Conservation (phyloP, 2,113 vertebrate genomes). For the Sula dactylatra region DNA sequence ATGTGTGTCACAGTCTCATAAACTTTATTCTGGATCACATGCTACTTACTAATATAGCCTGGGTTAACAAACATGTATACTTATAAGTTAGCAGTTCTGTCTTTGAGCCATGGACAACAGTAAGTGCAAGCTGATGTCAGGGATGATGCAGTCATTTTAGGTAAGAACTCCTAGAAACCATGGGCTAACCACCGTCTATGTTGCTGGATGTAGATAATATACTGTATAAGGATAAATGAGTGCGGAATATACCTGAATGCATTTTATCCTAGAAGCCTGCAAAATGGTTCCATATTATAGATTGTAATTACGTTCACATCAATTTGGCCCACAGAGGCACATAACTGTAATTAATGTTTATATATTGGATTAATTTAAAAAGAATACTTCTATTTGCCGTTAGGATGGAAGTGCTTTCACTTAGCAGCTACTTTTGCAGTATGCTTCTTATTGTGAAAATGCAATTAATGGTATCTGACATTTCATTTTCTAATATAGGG, state of each 20-base stretch:
- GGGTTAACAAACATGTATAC: neutral
- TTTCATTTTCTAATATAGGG: conserved; percentile 69
- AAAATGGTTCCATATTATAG: neutral
- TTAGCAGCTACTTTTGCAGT: conserved; percentile 42
- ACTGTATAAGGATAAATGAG: neutral
- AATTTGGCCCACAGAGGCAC: conserved; percentile 9
- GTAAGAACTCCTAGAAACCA: neutral
- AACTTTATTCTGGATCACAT: neutral
- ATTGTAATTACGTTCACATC: conserved; percentile 36
- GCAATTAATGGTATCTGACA: conserved; percentile 71
- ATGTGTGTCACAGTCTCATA: too few species aligned
- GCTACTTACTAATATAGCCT: neutral
- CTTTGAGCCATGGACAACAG: neutral
- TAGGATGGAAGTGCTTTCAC: conserved; percentile 50
- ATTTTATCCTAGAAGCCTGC: conserved; percentile 1
- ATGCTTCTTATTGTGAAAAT: conserved; percentile 55
- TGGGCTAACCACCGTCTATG: neutral
- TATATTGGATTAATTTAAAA: conserved; percentile 50
- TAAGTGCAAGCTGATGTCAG: neutral
- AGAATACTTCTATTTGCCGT: neutral
- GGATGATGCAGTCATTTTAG: neutral
- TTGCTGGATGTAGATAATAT: neutral
- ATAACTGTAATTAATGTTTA: conserved; percentile 48
- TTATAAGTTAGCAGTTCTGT: neutral
- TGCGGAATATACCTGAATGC: neutral